A percentile compares a stretch with the other conserved stretches of the same genome.
Evolutionary conservation across 2,113 vertebrate genomes (phyloP).

Genomic region (Psilopsiagon aymara): DNA sequence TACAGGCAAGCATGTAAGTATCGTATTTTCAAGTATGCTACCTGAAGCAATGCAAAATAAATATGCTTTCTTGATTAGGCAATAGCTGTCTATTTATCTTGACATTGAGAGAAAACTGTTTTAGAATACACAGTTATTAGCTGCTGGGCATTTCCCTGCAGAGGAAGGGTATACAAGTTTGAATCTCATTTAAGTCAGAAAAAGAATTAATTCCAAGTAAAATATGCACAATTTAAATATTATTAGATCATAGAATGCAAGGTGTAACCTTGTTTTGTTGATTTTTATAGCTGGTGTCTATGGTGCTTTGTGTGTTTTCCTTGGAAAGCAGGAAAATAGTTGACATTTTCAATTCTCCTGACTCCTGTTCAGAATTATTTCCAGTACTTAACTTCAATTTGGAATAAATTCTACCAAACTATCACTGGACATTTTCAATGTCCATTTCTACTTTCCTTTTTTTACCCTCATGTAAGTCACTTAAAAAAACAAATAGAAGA

Average conservation of each 20-base stretch:
- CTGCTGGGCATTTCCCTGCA: neutral
- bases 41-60: neutral
- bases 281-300: neutral
- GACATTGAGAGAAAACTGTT: neutral
- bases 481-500: rapidly evolving
- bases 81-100: neutral
- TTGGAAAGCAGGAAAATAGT: neutral
- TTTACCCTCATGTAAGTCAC: neutral
- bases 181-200: neutral
- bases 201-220: neutral
- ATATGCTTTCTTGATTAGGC: neutral
- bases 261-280: neutral
- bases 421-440: neutral
- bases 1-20: neutral
- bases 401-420: neutral
- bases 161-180: neutral
- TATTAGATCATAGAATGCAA: neutral
- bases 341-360: neutral
- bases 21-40: neutral
- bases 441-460: neutral
- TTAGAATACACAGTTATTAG: neutral
- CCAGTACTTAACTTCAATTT: neutral
- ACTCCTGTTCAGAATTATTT: neutral
- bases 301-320: neutral
- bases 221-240: neutral